phyloP scores from a whole-genome alignment of 2,888 invertebrate genomes.

The Ceratothoa steindachneri region DNA sequence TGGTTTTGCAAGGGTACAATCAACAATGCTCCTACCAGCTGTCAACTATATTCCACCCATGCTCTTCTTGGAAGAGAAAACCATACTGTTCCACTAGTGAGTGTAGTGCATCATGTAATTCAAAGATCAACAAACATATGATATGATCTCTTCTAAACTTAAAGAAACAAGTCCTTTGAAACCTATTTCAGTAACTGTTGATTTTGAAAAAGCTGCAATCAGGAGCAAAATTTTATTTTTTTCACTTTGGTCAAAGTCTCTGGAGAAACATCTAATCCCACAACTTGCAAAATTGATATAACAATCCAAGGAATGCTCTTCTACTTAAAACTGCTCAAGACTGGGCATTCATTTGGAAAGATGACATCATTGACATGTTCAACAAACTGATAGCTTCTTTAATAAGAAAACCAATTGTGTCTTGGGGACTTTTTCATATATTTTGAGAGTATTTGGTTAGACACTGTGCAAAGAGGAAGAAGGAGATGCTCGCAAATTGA shows the following conservation, averaged over 20 bases:
- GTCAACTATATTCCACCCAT: slow-evolving; percentile 12
- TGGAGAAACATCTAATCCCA: slow-evolving; percentile 4
- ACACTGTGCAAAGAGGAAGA: slow-evolving; percentile 8
- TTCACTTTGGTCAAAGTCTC: slow-evolving; percentile 13
- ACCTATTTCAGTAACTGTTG: slow-evolving; percentile 10
- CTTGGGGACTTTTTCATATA: background rate
- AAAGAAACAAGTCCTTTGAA: slow-evolving; percentile 2
- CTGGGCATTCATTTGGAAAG: slow-evolving; percentile 5
- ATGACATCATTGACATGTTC: slow-evolving; percentile 10
- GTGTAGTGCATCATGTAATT: background rate
- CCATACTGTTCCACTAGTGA: slow-evolving; percentile 6
- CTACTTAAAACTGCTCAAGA: background rate
- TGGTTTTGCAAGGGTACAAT: slow-evolving; percentile 17
- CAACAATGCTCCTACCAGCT: background rate
- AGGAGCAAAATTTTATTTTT: background rate
- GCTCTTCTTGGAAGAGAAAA: slow-evolving; percentile 6
- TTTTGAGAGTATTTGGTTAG: slow-evolving; percentile 10
- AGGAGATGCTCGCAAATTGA: background rate
- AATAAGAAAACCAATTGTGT: background rate
- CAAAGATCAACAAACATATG: background rate
- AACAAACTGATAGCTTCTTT: slow-evolving; percentile 9
- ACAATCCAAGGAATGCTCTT: slow-evolving; percentile 9
- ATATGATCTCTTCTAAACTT: slow-evolving; percentile 15
- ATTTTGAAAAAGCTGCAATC: slow-evolving; percentile 9
- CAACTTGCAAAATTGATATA: slow-evolving; percentile 13